A percentile compares a stretch with the other conserved stretches of the same genome.
Evolutionary conservation across 2,888 invertebrate genomes (phyloP).

Genomic region (Notodromas monacha): DNA sequence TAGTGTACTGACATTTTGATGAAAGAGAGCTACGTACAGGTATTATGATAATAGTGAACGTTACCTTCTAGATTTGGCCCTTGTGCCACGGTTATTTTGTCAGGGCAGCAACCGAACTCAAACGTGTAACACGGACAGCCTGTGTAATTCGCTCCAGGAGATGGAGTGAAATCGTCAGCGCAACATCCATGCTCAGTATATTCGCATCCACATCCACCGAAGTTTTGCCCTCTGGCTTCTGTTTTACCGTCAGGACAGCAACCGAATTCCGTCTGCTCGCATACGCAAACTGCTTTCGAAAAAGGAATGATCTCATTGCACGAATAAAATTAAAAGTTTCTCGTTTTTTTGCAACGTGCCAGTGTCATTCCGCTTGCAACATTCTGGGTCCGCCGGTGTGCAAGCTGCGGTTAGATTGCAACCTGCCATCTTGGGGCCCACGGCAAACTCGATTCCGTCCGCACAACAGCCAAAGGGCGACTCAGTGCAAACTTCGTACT

Average conservation of each 20-base stretch:
- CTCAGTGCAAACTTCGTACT: slow-evolving; percentile 13
- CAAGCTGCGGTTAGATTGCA: too few relatives aligned
- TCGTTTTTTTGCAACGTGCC: too few relatives aligned
- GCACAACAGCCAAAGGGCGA: slow-evolving; percentile 22
- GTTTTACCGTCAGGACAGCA: slow-evolving; percentile 58
- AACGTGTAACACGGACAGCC: slow-evolving; percentile 56
- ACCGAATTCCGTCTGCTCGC: slow-evolving; percentile 35
- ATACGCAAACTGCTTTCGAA: slow-evolving; percentile 45
- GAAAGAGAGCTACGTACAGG: too few relatives aligned
- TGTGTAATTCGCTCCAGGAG: slow-evolving; percentile 36
- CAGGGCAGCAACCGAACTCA: slow-evolving; percentile 66
- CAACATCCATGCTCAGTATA: slow-evolving; percentile 48
- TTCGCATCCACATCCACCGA: slow-evolving; percentile 49
- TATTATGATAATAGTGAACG: too few relatives aligned
- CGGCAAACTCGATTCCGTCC: slow-evolving; percentile 11
- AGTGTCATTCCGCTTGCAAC: too few relatives aligned
- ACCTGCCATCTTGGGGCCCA: background rate
- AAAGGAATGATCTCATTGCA: too few relatives aligned
- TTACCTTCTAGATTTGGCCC: slow-evolving; percentile 46
- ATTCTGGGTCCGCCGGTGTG: too few relatives aligned
- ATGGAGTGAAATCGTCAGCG: slow-evolving; percentile 47
- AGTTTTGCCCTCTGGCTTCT: slow-evolving; percentile 37
- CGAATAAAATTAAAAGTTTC: too few relatives aligned
- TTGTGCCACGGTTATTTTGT: slow-evolving; percentile 40
- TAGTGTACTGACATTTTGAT: too few relatives aligned